Evolutionary conservation across 2,113 vertebrate species (phyloP).

Genomic region (Melanocharis versteri): DNA sequence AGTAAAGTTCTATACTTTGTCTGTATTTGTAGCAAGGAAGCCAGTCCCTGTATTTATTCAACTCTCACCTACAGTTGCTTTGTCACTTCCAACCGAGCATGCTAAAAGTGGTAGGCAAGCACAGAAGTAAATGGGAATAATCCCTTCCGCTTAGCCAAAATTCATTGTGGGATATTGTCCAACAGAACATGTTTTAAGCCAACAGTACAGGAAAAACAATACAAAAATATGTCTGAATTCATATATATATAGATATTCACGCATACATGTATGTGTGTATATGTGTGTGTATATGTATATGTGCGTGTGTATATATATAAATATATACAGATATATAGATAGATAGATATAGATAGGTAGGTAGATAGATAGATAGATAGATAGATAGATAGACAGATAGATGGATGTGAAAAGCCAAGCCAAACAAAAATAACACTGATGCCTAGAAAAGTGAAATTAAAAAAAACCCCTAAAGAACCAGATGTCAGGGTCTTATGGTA

Average conservation of each 20-base stretch:
- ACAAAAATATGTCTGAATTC: neutral
- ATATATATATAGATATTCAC: rapidly evolving
- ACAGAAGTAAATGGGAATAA: neutral
- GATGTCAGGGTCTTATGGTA: neutral
- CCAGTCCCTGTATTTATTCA: neutral
- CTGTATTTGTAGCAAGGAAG: neutral
- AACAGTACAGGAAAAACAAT: neutral
- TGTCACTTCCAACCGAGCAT: neutral
- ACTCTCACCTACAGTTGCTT: neutral
- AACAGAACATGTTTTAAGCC: neutral
- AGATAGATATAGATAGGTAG: no score
- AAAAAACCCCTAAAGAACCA: neutral
- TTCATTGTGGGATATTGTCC: neutral
- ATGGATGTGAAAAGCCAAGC: neutral
- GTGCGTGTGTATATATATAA: no score
- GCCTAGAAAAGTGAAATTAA: neutral
- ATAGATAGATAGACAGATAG: no score
- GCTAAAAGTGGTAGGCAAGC: neutral
- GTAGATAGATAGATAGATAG: no score
- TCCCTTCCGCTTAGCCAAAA: neutral
- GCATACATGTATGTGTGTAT: no score
- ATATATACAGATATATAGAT: no score
- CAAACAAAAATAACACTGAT: neutral
- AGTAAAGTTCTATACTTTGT: neutral
- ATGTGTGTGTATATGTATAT: neutral